Base-by-base conservation (phyloP, 1,140 invertebrate genomes). In the Drosophila busckii region DNA sequence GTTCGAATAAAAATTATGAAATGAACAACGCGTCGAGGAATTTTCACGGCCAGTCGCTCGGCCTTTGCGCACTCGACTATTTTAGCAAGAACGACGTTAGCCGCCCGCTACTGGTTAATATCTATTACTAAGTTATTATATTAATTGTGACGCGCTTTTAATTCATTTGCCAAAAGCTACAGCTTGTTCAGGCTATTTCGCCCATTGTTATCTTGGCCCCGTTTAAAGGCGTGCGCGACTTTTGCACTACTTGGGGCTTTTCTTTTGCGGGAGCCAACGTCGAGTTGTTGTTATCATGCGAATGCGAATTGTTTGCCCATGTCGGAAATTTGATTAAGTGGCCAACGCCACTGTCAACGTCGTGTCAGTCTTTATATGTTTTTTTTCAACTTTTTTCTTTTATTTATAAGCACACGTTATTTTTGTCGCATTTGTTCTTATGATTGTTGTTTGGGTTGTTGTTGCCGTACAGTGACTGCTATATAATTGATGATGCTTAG, bases 91-190 rank as follows among this genome's bases (percentile, higher is more conserved):
- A 50, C 44, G 31, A 31, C 45, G 56, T 44, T 29, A n/a, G 46
- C 26, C 17, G 26, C 20, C 32, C 28, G 26, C 25, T 59, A 65
- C 73, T 64, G 56, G 40, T 55, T 73, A 82, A 73, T 82, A 82
- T 69, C 56, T 83, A 82, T 75, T 82, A 75, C 73, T 65, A 82
- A 75, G 55, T 82, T 82, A 70, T 82, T 82, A 70, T 82, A 70
- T 82, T 69, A 82, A 75, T 82, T 70, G 70, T 63, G 76, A 49
- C 60, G 55, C 42, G 76, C 69, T 76, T 80, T 76, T 82, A 82
- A 82, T 59, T 58, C 71, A 54, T 65, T 40, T 28, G 60, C 42
- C 20, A 40, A 49, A 65, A 46, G 38, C 66, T 70, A 70, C 70
- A 66, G 70, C 75, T 65, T 69, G 73, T 80, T 71, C 54, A 67